Base-by-base conservation (phyloP, 2,888 invertebrate genomes). In the Leucozona laternaria region DNA sequence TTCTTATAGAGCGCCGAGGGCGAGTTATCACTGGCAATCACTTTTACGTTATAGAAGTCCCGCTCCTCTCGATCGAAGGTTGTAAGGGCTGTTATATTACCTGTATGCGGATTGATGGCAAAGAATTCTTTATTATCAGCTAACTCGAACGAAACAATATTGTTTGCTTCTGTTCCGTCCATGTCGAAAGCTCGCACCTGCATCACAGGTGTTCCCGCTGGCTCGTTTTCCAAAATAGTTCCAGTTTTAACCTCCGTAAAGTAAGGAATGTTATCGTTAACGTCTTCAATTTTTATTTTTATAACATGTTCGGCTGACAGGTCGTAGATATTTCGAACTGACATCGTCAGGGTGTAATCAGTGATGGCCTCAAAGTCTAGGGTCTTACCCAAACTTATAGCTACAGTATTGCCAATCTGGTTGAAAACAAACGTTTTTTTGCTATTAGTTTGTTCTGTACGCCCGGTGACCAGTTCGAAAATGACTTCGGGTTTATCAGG, bases 11-110 rank as follows among this genome's bases (percentile, higher is more conserved):
- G 92, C 37, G 96, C 96, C 13, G 98, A 98, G 3, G 97, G 96
- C 0, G 97, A 96, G 90, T 97, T 97, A 91, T 99, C 99, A 25
- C 95, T 95, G 0, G 98, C 99, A 89, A 96, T 96, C 5, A 98
- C 97, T 91, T 97, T 97, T 5, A 99, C 95, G 90, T 97, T 97
- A 91, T 98, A 98, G 77, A 96, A 96, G 90, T 96, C 96, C 64
- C 95, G 94, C 79, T 94, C 93, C 93, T 99, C 99, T 72, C 98
- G 94, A 92, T 99, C 98, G 91, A 99, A 98, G 83, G 94, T 94
- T 72, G 94, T 94, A 40, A 95, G 92, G 0, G 98, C 97, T 0
- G 96, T 97, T 37, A 98, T 97, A 89, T 97, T 96, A 8, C 99
- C 99, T 13, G 97, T 97, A n/a, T 95, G 91, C 5, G 94, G 93